Evolutionary conservation across 2,888 invertebrate genomes (phyloP), one percentile per base, ranked within the genome.

Genomic region (Tachina lurida): DNA sequence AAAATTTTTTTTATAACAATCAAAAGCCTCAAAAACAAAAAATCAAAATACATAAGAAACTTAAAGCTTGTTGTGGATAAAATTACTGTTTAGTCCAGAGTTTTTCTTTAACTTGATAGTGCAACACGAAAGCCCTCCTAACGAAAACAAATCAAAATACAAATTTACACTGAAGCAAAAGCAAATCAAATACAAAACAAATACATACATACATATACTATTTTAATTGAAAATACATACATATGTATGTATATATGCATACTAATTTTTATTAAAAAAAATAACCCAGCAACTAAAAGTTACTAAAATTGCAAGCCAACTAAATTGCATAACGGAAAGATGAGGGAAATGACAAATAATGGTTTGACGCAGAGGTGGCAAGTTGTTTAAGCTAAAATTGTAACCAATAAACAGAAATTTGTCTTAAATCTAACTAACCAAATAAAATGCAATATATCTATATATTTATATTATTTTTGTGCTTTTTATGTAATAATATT

Each of bases 121-220:
- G 52, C 56, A 86, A 83, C 71, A 67, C n/a, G 31, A 75, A 54
- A 79, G 79, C 78, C 83, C 83, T 83, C 79, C 82, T 83, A 76
- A 74, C 58, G 49, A 77, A 78, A 62, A 70, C 70, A 47, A 71
- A 54, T 60, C n/a, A 62, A 68, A 71, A 60, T 76, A 87, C 87
- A 87, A 84, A 81, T 84, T 77, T 81, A 82, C 81, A 87, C 81
- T 31, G 17, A 67, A 45, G 73, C 56, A 73, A 58, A 63, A 31
- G 31, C 67, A 49, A 71, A 45, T 41, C n/a, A 68, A 74, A n/a
- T 8, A 22, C 39, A 15, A 47, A 10, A 4, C 56, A 22, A 22
- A 39, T 15, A 17, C 15, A 13, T 67, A 17, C 15, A 13, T 67
- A 12, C 17, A 67, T 3, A 12, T 1, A 68, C 41, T 49, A 74